These are phyloP conservation scores for Pholis gunnellus DNA, from an alignment of 2,113 vertebrate genomes.

Conservation along the genomic window DNA sequence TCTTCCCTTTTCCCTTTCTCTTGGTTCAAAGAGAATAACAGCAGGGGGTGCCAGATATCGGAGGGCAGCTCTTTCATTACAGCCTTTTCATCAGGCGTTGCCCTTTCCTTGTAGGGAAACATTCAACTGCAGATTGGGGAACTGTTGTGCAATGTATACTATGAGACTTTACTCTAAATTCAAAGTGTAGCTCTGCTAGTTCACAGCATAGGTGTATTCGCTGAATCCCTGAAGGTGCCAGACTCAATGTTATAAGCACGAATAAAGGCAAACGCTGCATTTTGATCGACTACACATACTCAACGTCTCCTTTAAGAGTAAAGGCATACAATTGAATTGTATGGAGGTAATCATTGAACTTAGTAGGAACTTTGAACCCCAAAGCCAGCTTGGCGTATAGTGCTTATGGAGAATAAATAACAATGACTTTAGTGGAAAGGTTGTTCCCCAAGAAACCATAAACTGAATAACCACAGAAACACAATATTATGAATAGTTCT, in stretches of 20 bases:
- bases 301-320: background rate
- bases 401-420: constrained; percentile 1
- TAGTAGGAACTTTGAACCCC: constrained; percentile 7
- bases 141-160: too few relatives aligned
- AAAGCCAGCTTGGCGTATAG: background rate
- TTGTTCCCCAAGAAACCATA: background rate
- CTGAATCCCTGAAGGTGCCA: background rate
- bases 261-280: background rate
- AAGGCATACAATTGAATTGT: background rate
- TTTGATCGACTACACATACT: background rate
- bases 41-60: constrained; percentile 80
- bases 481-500: background rate
- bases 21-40: constrained; percentile 65
- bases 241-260: background rate
- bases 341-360: constrained; percentile 10
- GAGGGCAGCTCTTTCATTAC: constrained; percentile 59
- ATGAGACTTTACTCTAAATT: background rate
- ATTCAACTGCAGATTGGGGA: background rate
- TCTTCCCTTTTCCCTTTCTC: background rate
- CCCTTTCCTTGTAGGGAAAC: constrained; percentile 44
- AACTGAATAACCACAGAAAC: background rate
- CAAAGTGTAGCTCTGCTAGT: background rate
- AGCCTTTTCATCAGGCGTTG: constrained; percentile 47
- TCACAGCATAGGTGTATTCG: background rate
- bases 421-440: background rate